A percentile compares a stretch with the other conserved stretches of the same genome.
These are phyloP conservation scores for Sceloporus undulatus DNA, from an alignment of 2,113 vertebrate genomes.

Conservation along the genomic window DNA sequence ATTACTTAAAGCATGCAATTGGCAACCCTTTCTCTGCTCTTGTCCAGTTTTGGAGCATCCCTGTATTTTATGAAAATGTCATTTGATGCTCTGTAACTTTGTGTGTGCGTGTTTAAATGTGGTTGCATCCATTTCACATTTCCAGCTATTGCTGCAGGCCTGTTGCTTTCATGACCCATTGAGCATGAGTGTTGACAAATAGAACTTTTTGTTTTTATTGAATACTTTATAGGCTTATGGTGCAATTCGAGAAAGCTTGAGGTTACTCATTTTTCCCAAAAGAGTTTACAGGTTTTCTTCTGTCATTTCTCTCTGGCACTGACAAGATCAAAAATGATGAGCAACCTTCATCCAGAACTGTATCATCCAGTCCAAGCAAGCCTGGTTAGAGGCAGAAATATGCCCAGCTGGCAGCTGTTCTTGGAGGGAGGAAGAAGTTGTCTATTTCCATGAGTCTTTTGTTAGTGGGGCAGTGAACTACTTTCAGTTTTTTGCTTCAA, in stretches of 20 bases:
- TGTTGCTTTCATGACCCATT: slow-evolving; percentile 40
- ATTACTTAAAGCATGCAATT: background rate
- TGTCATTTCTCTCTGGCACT: slow-evolving; percentile 47
- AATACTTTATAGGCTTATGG: slow-evolving; percentile 7
- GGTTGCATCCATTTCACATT: background rate
- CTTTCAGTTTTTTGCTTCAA: too few species aligned
- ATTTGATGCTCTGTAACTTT: slow-evolving; percentile 27
- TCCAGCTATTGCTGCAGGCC: slow-evolving; percentile 10
- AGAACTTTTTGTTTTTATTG: slow-evolving; percentile 2
- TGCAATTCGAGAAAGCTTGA: slow-evolving; percentile 41
- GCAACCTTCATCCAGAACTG: slow-evolving; percentile 37
- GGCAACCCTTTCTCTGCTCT: background rate
- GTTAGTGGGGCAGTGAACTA: too few species aligned
- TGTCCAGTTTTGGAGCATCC: background rate
- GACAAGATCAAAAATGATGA: slow-evolving; percentile 56
- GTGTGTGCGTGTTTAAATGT: slow-evolving; percentile 8
- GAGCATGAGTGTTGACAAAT: slow-evolving; percentile 23
- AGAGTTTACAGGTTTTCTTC: slow-evolving; percentile 37
- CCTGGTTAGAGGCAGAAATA: too few species aligned
- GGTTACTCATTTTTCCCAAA: slow-evolving; percentile 37
- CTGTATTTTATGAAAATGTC: slow-evolving; percentile 1
- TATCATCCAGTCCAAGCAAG: background rate
- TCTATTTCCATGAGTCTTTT: background rate
- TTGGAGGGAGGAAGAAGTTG: background rate
- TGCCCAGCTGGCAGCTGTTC: background rate